phyloP scores from a whole-genome alignment of 2,113 vertebrate genomes.

The Epinephelus lanceolatus region DNA sequence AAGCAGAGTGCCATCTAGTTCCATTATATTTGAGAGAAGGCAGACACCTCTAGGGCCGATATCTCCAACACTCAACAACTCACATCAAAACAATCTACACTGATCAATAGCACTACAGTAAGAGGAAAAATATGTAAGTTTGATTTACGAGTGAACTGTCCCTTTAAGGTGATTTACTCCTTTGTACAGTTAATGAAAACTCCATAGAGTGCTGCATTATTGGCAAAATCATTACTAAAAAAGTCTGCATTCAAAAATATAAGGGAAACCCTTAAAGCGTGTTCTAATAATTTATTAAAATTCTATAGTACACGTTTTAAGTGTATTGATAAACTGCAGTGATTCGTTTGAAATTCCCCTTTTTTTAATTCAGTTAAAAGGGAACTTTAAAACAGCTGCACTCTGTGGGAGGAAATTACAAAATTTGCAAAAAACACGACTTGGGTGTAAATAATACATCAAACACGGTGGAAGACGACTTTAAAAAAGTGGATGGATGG shows the following conservation, averaged over 20 bases:
- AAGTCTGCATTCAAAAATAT: not conserved
- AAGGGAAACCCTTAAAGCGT: not conserved
- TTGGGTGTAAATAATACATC: not conserved
- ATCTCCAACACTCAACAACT: too few relatives aligned
- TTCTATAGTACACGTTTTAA: not conserved
- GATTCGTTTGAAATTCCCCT: not conserved
- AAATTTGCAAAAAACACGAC: not conserved
- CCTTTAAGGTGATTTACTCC: not conserved
- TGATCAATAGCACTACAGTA: too few relatives aligned
- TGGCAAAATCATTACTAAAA: not conserved
- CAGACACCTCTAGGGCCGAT: too few relatives aligned
- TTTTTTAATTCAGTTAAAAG: not conserved
- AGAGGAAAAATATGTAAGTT: too few relatives aligned
- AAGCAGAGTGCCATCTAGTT: too few relatives aligned
- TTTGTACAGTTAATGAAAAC: not conserved
- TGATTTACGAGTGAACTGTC: too few relatives aligned
- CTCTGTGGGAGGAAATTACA: not conserved
- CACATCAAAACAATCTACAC: too few relatives aligned
- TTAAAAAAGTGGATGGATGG: not conserved
- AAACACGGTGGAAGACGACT: not conserved
- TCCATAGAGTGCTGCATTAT: not conserved
- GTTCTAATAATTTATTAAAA: slow-evolving; percentile 1
- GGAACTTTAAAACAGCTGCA: not conserved
- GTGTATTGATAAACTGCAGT: not conserved
- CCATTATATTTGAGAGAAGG: too few relatives aligned